Base-by-base conservation (phyloP, 2,113 vertebrate genomes). In the Pantherophis guttatus region DNA sequence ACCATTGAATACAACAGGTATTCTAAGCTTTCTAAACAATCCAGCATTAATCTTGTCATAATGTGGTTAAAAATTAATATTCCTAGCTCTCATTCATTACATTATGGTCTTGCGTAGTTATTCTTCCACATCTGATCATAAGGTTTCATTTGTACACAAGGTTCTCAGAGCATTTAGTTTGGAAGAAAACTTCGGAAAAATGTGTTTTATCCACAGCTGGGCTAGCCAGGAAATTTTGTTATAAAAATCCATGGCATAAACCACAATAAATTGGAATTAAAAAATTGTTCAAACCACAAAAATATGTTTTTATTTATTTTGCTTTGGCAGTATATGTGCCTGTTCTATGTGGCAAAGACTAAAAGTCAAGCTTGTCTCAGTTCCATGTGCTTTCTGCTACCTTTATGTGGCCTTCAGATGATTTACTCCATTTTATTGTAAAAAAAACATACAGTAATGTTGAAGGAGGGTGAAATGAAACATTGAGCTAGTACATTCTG, bases 301-400 rank as follows among this genome's bases (percentile, higher is more conserved):
- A 2, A 19, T 5, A 24, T 7, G 21, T 59, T 89, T 59, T 24
- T 57, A 4, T 86, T 33, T 39, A 44, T 23, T 33, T 21, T 23
- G 13, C 9, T 54, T 53, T 12, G 8, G 0, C 1, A 94, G 19
- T 15, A 24, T 50, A 88, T 87, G 10, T 26, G 86, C 53, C 90
- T n/a, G 53, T 8, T 50, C 53, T 0, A 0, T 26, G 4, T 59
- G 0, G 0, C 90, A 3, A 44, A 59, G 0, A 57, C 48, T 17
- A 13, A 39, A 89, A 85, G 24, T 81, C 48, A 90, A 48, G 10
- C 24, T 59, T 33, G 8, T 23, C 12, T 52, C 3, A 54, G 55
- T n/a, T 15, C 1, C 0, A 17, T 12, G 54, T 5, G 86, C 26
- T 2, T 10, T 29, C 75, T 44, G 55, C 11, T 92, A 53, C n/a